Conservation (phyloP, 1,140 invertebrate species). For the Myzus persicae region DNA sequence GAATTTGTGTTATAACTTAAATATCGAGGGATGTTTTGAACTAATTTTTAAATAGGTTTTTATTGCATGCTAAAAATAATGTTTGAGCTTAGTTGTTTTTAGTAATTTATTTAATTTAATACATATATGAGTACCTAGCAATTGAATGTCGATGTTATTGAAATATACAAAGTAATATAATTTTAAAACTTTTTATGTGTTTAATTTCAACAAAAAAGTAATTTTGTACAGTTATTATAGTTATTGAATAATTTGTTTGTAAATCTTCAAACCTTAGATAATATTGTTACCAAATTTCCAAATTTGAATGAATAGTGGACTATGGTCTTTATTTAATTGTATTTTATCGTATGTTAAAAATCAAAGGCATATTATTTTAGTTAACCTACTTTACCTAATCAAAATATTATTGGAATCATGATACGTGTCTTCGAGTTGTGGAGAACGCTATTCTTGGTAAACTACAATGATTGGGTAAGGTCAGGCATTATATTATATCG, state of each 20-base stretch:
- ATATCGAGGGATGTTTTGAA: neutral
- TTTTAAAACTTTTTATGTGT: neutral
- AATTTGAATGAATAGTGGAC: neutral
- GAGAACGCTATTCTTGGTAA: conserved; percentile 37
- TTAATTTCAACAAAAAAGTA: neutral
- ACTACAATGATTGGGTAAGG: conserved; percentile 42
- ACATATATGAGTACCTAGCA: too few species aligned
- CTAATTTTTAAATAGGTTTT: neutral
- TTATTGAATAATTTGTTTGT: neutral
- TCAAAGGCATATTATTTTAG: neutral
- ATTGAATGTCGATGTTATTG: too few species aligned
- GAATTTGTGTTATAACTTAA: neutral
- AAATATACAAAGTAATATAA: neutral
- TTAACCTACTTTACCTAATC: conserved; percentile 22
- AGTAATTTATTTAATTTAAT: too few species aligned
- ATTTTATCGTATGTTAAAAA: neutral
- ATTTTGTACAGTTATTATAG: neutral
- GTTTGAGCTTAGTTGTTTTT: neutral
- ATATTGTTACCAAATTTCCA: neutral
- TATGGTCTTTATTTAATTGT: neutral
- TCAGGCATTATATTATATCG: neutral
- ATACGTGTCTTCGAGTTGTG: conserved; percentile 4
- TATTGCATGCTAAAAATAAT: neutral
- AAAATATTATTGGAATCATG: conserved; percentile 49
- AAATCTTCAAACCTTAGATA: neutral